Evolutionary conservation across 2,113 vertebrate genomes (phyloP).

Genomic region (Casuarius casuarius): DNA sequence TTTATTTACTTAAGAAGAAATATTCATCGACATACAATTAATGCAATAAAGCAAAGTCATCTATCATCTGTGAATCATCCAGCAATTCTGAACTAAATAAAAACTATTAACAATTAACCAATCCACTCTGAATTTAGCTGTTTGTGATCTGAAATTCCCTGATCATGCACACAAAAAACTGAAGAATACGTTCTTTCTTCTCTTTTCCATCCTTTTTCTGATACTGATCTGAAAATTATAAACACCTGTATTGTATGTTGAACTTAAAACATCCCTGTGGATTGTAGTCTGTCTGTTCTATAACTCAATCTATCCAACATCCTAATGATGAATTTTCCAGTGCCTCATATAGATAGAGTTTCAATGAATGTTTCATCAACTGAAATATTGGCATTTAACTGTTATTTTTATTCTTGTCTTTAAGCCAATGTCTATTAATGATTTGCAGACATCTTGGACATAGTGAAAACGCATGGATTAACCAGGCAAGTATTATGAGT

Average conservation of each 20-base stretch:
- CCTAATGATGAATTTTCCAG: slow-evolving; percentile 2
- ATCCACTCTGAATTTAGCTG: background rate
- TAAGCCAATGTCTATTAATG: background rate
- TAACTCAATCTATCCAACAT: background rate
- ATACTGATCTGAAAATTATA: background rate
- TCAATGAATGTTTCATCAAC: slow-evolving; percentile 26
- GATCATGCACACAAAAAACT: background rate
- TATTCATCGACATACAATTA: background rate
- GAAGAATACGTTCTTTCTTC: background rate
- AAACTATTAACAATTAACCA: background rate
- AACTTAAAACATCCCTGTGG: background rate
- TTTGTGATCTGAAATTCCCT: slow-evolving; percentile 11
- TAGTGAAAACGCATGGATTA: background rate
- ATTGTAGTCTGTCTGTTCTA: background rate
- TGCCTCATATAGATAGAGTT: slow-evolving; percentile 1
- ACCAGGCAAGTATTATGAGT: background rate
- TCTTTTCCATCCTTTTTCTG: background rate
- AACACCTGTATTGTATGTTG: background rate
- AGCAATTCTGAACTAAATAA: background rate
- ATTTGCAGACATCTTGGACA: background rate
- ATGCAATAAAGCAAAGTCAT: background rate
- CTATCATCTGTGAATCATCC: background rate
- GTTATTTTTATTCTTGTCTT: slow-evolving; percentile 14
- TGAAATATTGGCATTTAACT: background rate
- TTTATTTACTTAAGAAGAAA: background rate